Base-by-base conservation (phyloP, 2,888 invertebrate genomes). In the Arenicola marina region DNA sequence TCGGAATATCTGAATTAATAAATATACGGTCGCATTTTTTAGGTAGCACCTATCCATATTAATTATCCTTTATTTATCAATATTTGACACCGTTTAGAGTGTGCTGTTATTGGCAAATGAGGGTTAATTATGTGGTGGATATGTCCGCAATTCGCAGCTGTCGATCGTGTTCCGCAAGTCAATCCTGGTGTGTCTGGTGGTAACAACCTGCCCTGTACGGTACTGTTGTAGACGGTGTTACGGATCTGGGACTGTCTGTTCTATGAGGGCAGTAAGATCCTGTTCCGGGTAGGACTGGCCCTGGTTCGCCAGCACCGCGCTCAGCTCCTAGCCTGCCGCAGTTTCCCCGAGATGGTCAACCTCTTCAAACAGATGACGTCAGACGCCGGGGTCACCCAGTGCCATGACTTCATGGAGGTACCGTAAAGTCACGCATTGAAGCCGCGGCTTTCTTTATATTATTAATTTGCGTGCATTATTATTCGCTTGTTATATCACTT, bases 191-290 rank as follows among this genome's bases (percentile, higher is more conserved):
- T 15, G 21, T 48, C 21, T 7, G 15, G 7, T 7, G 21, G 11
- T 48, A 48, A 18, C 15, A 18, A 24, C 7, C 21, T 48, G 11
- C 51, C 21, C 11, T 18, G 21, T 7, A 48, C 24, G 11, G 11
- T 48, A 24, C 4, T 33, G 26, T 29, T 56, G 21, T 82, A 89
- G 89, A 96, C 96, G 4, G 94, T 95, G 46, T 86, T 95, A 28
- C 87, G 96, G 77, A 91, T 96, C 84, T 96, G 96, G 95, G 96
- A 97, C 84, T 94, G 95, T 78, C 85, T 96, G 64, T 95, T 97
- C 85, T 91, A 91, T 75, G 96, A 97, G 84, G 96, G 96, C 48
- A 92, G 91, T 64, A 95, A 95, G 85, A 90, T 96, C 72, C 86
- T 97, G 70, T 92, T 96, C 81, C 88, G 95, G 72, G 94, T 93